A percentile compares a stretch with the other conserved stretches of the same genome.
Conservation (phyloP, 2,797 vertebrate species). For the Pseudomugil gertrudae region DNA sequence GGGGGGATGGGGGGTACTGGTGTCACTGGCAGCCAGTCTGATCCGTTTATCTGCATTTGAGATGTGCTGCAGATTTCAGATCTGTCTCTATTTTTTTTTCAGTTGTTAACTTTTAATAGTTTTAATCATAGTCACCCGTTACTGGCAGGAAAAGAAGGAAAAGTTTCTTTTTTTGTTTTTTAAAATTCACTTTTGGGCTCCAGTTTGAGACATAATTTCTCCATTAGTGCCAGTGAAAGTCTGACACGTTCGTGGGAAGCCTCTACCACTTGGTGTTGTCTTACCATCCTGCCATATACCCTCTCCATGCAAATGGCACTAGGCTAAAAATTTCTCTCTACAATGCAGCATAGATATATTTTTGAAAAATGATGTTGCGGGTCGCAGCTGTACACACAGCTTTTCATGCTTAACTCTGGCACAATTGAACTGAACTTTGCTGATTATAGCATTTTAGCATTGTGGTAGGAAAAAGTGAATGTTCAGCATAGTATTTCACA, state of each 20-base stretch:
- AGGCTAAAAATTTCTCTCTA: slow-evolving; percentile 24
- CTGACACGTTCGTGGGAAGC: slow-evolving; percentile 19
- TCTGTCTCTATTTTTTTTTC: background rate
- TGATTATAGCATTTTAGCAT: slow-evolving; percentile 27
- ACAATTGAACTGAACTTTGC: slow-evolving; percentile 36
- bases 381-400: slow-evolving; percentile 43
- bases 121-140: background rate
- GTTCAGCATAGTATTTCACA: slow-evolving; percentile 23
- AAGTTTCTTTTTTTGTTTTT: slow-evolving; percentile 16
- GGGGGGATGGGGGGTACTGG: slow-evolving; percentile 7
- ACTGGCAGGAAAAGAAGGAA: background rate
- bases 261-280: slow-evolving; percentile 21
- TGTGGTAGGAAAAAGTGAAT: slow-evolving; percentile 11
- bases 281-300: slow-evolving; percentile 8
- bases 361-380: slow-evolving; percentile 33
- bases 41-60: background rate
- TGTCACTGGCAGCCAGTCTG: slow-evolving; percentile 19
- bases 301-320: slow-evolving; percentile 28
- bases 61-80: background rate
- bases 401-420: slow-evolving; percentile 53
- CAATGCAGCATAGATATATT: slow-evolving; percentile 2
- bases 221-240: slow-evolving; percentile 11
- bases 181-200: slow-evolving; percentile 18
- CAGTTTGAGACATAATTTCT: slow-evolving; percentile 10
- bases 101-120: background rate